Evolutionary conservation across 2,113 vertebrate genomes (phyloP).

Genomic region (Muscicapa adusta): DNA sequence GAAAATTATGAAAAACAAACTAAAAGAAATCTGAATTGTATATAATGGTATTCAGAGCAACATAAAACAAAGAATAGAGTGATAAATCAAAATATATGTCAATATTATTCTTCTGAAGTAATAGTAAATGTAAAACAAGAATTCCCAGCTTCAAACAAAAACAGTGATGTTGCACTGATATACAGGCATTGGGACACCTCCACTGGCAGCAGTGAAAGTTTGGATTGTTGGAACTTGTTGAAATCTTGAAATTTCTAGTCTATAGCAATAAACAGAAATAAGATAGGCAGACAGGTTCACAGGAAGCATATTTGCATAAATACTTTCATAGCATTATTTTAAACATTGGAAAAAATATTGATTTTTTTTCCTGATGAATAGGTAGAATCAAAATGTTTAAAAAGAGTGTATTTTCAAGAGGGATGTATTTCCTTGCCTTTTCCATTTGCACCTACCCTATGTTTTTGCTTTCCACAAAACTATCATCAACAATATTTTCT

Average conservation of each 20-base stretch:
- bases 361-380: neutral
- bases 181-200: neutral
- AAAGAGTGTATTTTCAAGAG: neutral
- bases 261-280: neutral
- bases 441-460: neutral
- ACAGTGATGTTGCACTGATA: neutral
- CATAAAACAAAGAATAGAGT: neutral
- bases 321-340: neutral
- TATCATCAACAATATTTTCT: neutral
- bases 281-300: neutral
- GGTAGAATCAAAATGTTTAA: neutral
- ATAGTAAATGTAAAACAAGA: neutral
- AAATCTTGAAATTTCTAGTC: neutral
- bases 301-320: neutral
- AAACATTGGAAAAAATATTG: neutral
- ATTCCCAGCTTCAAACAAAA: neutral
- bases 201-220: neutral
- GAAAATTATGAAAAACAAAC: neutral
- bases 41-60: neutral
- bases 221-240: neutral
- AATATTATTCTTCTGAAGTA: neutral
- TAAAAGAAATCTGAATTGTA: neutral
- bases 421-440: neutral
- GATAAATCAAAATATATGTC: neutral
- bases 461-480: neutral